These are phyloP conservation scores for Napeogenes inachia DNA, from an alignment of 2,888 invertebrate genomes.

Conservation along the genomic window DNA sequence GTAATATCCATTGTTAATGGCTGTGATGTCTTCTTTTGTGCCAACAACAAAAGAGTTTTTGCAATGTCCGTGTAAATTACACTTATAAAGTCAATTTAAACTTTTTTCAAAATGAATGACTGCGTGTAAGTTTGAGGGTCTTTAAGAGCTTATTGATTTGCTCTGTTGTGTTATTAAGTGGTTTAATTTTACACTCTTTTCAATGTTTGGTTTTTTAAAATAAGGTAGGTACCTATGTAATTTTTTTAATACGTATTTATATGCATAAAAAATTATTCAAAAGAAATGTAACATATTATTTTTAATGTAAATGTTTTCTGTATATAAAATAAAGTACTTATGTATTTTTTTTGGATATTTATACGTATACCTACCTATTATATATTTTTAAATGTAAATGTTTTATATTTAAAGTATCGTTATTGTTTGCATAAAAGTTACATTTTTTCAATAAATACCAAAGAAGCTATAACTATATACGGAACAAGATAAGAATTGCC, in stretches of 20 bases:
- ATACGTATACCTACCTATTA: no score
- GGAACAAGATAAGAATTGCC: slow-evolving; percentile 17
- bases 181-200: slow-evolving; percentile 56
- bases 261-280: no score
- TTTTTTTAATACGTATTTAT: no score
- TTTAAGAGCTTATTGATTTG: slow-evolving; percentile 63
- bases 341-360: no score
- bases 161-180: slow-evolving; percentile 60
- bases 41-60: slow-evolving; percentile 66
- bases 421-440: no score
- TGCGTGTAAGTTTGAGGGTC: slow-evolving; percentile 54
- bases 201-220: slow-evolving; percentile 47
- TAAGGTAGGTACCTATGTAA: slow-evolving; percentile 18
- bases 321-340: no score
- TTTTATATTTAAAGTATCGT: not conserved
- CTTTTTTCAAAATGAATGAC: slow-evolving; percentile 57
- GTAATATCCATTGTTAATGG: slow-evolving; percentile 51
- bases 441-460: not conserved
- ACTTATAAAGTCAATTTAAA: slow-evolving; percentile 46
- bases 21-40: slow-evolving; percentile 74
- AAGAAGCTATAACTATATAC: not conserved
- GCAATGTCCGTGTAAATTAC: slow-evolving; percentile 62
- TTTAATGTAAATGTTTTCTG: no score
- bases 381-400: not conserved
- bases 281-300: no score